These are phyloP conservation scores for Cyprinus carpio DNA, from an alignment of 2,113 vertebrate genomes.

Conservation along the genomic window DNA sequence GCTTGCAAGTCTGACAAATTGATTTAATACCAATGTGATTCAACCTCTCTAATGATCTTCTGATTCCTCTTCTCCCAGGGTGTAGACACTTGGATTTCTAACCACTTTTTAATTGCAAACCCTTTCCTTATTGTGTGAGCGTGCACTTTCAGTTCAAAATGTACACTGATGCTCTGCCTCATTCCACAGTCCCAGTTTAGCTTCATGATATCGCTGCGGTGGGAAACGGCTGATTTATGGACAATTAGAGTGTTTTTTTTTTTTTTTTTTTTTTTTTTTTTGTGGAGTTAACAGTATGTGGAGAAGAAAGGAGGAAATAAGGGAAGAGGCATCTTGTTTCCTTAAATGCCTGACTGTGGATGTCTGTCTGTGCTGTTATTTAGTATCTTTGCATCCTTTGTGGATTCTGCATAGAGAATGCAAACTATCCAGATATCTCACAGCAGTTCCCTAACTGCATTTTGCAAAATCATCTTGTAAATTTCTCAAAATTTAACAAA, in stretches of 20 bases:
- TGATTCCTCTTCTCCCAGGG: slow-evolving; percentile 60
- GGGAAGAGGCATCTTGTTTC: background rate
- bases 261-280: background rate
- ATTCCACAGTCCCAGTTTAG: background rate
- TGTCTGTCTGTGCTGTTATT: background rate
- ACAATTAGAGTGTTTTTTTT: background rate
- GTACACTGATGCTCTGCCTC: too few species aligned
- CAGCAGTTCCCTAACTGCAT: background rate
- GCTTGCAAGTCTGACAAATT: slow-evolving; percentile 77
- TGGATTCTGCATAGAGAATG: background rate
- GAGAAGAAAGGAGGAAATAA: slow-evolving; percentile 17
- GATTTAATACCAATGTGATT: slow-evolving; percentile 78
- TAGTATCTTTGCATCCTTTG: background rate
- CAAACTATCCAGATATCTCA: background rate
- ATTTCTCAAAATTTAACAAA: too few species aligned
- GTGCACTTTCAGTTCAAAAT: background rate
- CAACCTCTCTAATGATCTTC: slow-evolving; percentile 70
- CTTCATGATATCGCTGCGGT: slow-evolving; percentile 6
- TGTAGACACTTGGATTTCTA: background rate
- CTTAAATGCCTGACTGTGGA: slow-evolving; percentile 11
- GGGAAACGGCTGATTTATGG: slow-evolving; percentile 31
- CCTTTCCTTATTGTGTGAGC: background rate
- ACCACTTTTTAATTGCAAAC: slow-evolving; percentile 22
- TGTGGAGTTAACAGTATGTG: slow-evolving; percentile 13
- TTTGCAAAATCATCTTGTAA: background rate